Base-by-base conservation (phyloP, 2,797 vertebrate genomes). In the Rhinichthys osculus region DNA sequence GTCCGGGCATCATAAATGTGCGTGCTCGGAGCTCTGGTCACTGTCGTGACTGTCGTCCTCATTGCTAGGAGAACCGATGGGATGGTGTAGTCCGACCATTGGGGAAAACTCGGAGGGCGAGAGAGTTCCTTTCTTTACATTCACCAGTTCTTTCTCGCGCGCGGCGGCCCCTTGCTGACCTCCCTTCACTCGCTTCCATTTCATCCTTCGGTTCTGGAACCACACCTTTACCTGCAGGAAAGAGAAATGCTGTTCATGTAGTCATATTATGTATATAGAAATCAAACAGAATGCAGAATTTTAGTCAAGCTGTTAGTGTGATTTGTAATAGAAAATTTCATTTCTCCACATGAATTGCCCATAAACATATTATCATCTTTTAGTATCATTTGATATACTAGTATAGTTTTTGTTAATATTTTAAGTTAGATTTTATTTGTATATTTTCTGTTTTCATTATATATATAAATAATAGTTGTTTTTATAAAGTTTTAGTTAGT, bases 131-230 rank as follows among this genome's bases (percentile, higher is more conserved):
- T 97, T 97, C 93, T 97, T 97, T 92, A 97, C 96, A n/a, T 97
- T 97, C 87, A 96, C 96, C 91, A 97, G 95, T 95, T 97, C 96
- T 92, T 97, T 97, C 90, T 97, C 97, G 69, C 96, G 93, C 5
- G 96, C 96, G 0, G 95, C 96, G 21, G 96, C 96, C 67, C 96
- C 97, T 92, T 97, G 97, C 90, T 97, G 97, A 5, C 96, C 96
- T 27, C 97, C 96, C 92, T 97, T 97, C 85, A 97, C 96, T 38
- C 97, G 93, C 92, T 97, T 97, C 97, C 97, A 97, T 91, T 97
- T 97, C 97, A 97, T 97, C 62, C 97, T 88, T 82, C 97, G 92
- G 93, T 97, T 97, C 92, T 97, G 97, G 91, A 97, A 97, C 97
- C 97, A 97, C 85, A 97, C 97, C 90, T 97, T 97, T 54, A 97